Evolutionary conservation across 2,113 vertebrate species (phyloP).

Genomic region (Chiloscyllium plagiosum): DNA sequence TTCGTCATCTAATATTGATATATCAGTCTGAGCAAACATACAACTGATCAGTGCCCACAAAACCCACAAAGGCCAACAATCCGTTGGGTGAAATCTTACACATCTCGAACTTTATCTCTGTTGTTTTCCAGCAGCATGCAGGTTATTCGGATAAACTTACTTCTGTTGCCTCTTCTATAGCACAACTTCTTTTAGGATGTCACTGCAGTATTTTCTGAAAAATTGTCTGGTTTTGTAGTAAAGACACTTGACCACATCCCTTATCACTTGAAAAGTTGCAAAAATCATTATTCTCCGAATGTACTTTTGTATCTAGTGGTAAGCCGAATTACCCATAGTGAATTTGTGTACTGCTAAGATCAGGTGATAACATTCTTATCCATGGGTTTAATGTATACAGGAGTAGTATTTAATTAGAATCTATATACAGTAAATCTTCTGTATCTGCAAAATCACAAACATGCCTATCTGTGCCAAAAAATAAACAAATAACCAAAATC

Average conservation of each 20-base stretch:
- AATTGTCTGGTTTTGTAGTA: too few species aligned
- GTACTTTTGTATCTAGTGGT: too few species aligned
- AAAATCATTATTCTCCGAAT: too few species aligned
- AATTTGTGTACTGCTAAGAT: not conserved
- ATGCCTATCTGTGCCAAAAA: too few species aligned
- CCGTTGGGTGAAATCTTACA: not conserved
- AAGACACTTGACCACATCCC: too few species aligned
- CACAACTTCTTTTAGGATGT: not conserved
- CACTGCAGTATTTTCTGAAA: not conserved
- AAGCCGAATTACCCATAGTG: not conserved
- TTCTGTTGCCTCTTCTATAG: not conserved
- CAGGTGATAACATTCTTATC: not conserved
- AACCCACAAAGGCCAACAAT: too few species aligned
- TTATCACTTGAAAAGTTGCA: too few species aligned
- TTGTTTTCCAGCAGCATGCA: not conserved
- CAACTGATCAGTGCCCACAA: not conserved
- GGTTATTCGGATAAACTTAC: not conserved
- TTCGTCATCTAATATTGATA: not conserved
- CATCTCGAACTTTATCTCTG: not conserved
- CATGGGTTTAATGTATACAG: not conserved
- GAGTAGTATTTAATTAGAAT: not conserved
- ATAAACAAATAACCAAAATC: too few species aligned
- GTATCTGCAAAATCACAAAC: too few species aligned
- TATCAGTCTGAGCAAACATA: not conserved
- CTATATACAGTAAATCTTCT: too few species aligned